phyloP scores from a whole-genome alignment of 1,140 invertebrate genomes.

The Teleopsis dalmanni region DNA sequence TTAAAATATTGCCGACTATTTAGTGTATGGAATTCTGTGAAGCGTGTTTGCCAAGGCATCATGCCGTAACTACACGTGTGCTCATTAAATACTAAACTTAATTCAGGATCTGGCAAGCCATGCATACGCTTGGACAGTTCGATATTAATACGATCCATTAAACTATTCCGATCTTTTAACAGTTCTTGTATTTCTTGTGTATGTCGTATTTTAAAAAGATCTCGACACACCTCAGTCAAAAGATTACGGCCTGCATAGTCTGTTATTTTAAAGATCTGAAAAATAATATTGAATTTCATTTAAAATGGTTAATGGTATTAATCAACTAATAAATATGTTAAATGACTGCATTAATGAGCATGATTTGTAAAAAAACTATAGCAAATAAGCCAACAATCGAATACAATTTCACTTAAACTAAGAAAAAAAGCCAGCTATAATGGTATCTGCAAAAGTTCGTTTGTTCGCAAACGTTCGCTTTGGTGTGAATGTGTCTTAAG shows the following conservation, averaged over 20 bases:
- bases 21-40: conserved; percentile 37
- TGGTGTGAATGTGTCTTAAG: too few relatives aligned
- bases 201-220: conserved; percentile 22
- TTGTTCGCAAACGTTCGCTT: too few relatives aligned
- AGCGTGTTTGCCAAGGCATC: conserved; percentile 37
- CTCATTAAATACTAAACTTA: conserved; percentile 30
- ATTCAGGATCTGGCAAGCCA: conserved; percentile 24
- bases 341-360: too few relatives aligned
- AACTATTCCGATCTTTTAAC: conserved; percentile 21
- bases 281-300: too few relatives aligned
- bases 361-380: too few relatives aligned
- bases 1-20: conserved; percentile 25
- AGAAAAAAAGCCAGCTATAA: too few relatives aligned
- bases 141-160: conserved; percentile 21
- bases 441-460: too few relatives aligned
- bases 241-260: conserved; percentile 27
- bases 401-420: too few relatives aligned
- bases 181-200: conserved; percentile 20
- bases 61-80: conserved; percentile 32
- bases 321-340: too few relatives aligned
- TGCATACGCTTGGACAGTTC: conserved; percentile 22
- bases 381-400: too few relatives aligned
- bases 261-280: conserved; percentile 28
- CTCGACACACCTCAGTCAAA: conserved; percentile 33
- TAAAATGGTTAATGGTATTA: too few relatives aligned